Evolutionary conservation across 2,797 vertebrate species (phyloP).

Genomic region (Stomatorhinus walkeri): DNA sequence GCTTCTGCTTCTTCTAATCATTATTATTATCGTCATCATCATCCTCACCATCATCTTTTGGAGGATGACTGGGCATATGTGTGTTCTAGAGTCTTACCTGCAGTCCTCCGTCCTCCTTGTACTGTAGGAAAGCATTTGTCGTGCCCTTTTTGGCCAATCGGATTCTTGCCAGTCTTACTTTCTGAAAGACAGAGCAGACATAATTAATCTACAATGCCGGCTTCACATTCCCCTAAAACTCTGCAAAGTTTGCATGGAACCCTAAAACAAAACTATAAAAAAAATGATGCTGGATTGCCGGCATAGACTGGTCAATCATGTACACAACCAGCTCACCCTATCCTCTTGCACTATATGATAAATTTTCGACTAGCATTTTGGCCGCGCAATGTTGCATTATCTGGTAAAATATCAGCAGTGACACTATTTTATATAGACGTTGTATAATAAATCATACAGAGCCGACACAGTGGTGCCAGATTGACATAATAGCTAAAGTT

Average conservation of each 20-base stretch:
- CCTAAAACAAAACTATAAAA: neutral
- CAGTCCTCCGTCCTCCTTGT: constrained; percentile 72
- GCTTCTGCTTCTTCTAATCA: neutral
- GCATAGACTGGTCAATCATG: neutral
- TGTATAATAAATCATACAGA: neutral
- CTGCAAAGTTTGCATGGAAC: neutral
- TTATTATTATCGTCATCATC: neutral
- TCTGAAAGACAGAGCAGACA: constrained; percentile 55
- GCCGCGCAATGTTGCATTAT: neutral
- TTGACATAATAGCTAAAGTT: neutral
- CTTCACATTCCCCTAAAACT: neutral
- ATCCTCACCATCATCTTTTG: neutral
- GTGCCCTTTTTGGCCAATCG: constrained; percentile 81
- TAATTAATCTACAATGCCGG: constrained; percentile 24
- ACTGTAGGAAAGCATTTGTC: constrained; percentile 79
- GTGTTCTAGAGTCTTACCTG: constrained; percentile 44
- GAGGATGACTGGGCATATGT: neutral
- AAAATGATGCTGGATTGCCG: neutral
- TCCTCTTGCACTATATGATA: neutral
- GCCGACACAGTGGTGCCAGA: neutral
- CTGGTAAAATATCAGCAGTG: neutral
- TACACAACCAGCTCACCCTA: neutral
- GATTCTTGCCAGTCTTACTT: constrained; percentile 80
- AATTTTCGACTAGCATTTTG: neutral
- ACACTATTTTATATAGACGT: neutral